Conservation (phyloP, 2,797 vertebrate genomes). For the Gobio occitaniae region DNA sequence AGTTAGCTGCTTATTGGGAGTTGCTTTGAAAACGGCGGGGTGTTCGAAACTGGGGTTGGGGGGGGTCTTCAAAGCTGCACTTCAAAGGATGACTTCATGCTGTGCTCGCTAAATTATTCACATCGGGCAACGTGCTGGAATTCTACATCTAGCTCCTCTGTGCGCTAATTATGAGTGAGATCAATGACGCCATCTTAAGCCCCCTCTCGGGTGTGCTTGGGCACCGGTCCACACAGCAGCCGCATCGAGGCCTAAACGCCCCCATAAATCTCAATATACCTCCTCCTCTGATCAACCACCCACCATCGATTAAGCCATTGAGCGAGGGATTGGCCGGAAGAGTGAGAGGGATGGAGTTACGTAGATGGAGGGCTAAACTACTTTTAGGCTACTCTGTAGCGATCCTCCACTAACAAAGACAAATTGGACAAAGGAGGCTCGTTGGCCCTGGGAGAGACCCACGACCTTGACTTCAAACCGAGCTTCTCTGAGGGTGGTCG, state of each 20-base stretch:
- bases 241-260: slow-evolving; percentile 47
- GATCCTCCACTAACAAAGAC: slow-evolving; percentile 57
- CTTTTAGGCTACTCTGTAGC: slow-evolving; percentile 31
- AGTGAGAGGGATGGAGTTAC: slow-evolving; percentile 31
- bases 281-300: slow-evolving; percentile 50
- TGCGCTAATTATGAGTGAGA: slow-evolving; percentile 64
- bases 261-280: slow-evolving; percentile 56
- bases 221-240: slow-evolving; percentile 29
- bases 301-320: slow-evolving; percentile 64
- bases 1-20: slow-evolving; percentile 60
- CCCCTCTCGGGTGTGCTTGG: slow-evolving; percentile 34
- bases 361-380: slow-evolving; percentile 29
- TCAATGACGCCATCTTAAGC: slow-evolving; percentile 64
- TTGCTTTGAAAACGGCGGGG: slow-evolving; percentile 51
- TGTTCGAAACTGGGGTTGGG: slow-evolving; percentile 27
- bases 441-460: slow-evolving; percentile 51
- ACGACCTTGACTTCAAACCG: slow-evolving; percentile 53
- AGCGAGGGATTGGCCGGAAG: slow-evolving; percentile 63
- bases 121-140: slow-evolving; percentile 66
- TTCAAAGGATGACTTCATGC: slow-evolving; percentile 71
- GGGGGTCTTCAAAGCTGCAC: slow-evolving; percentile 66
- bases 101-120: slow-evolving; percentile 72
- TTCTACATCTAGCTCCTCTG: slow-evolving; percentile 56
- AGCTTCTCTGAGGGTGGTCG: slow-evolving; percentile 15
- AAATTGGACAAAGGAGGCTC: slow-evolving; percentile 57